These are phyloP conservation scores for Girardia tigrina DNA, from an alignment of 2,888 invertebrate species.

Conservation along the genomic window DNA sequence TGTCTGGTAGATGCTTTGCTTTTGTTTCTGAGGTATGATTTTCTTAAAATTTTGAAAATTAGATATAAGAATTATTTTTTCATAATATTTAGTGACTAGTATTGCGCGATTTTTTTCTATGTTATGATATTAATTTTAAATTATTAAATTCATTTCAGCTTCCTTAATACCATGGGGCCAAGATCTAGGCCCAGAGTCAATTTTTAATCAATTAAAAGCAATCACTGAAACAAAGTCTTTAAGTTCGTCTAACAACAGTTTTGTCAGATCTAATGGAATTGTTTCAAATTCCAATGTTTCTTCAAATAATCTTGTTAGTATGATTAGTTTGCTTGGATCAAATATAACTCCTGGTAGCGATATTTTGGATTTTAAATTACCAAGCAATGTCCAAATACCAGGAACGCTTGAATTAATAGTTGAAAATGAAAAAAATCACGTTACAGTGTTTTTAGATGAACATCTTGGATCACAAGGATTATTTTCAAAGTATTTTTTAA, in stretches of 20 bases:
- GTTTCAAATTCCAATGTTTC: background rate
- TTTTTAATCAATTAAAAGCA: constrained; percentile 3
- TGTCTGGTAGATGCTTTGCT: too few relatives aligned
- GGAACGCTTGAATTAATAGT: background rate
- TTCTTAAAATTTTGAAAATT: too few relatives aligned
- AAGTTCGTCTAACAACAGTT: background rate
- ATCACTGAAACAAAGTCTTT: background rate
- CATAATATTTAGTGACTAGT: too few relatives aligned
- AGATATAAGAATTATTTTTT: too few relatives aligned
- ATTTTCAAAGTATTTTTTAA: background rate
- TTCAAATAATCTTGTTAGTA: background rate
- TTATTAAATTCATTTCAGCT: too few relatives aligned
- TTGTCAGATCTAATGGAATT: background rate
- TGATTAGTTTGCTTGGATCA: background rate
- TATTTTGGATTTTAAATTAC: constrained; percentile 16
- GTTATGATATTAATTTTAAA: too few relatives aligned
- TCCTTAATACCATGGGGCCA: constrained; percentile 4
- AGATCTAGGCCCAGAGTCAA: constrained; percentile 5
- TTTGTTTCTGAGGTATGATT: too few relatives aligned
- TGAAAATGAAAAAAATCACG: background rate
- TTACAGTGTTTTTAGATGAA: background rate
- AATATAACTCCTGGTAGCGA: background rate
- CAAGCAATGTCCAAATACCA: background rate
- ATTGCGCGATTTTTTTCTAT: too few relatives aligned
- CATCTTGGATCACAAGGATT: background rate